Base-by-base conservation (phyloP, 2,888 invertebrate genomes). In the Blastobasis lacticolella region DNA sequence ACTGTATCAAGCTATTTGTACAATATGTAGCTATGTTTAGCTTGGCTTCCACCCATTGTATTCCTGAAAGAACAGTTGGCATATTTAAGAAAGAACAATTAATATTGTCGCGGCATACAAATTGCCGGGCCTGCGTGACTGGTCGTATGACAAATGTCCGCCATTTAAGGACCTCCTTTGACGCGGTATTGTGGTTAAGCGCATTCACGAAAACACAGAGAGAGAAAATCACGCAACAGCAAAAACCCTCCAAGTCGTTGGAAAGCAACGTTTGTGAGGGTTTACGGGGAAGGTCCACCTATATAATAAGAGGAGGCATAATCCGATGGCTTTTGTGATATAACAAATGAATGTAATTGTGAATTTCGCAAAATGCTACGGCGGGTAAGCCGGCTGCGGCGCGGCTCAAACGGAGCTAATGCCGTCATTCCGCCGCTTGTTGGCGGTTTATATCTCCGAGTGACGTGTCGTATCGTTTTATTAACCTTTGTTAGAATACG, bases 321-420 rank as follows among this genome's bases (percentile, higher is more conserved):
- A 57, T 56, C 59, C 60, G 63, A 60, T 60, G 61, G 54, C 61
- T 66, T 67, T 65, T 63, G 59, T 60, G 54, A 52, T 45, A 56
- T 62, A 64, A 67, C 61, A 67, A 67, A 71, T 66, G 62, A 58
- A 44, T 45, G 57, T 58, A 61, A 66, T 61, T 63, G 57, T 52
- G 52, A 55, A 58, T 62, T 61, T 66, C 57, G 23, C 23, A 46
- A 59, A 59, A 61, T 44, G 54, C 55, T 52, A 56, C 50, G 55
- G 45, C 52, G 23, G 23, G 23, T 23, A 23, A 23, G 23, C 52
- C 50, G 52, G 55, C 42, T 44, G 45, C 37, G 38, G 42, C 46
- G n/a, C 37, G 37, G 45, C 47, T 54, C 45, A 44, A 49, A 51
- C 45, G 42, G 52, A 49, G 49, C 49, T 59, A 58, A 57, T 55